These are phyloP conservation scores for Phoeniculus purpureus DNA, from an alignment of 2,797 vertebrate species.

Conservation along the genomic window DNA sequence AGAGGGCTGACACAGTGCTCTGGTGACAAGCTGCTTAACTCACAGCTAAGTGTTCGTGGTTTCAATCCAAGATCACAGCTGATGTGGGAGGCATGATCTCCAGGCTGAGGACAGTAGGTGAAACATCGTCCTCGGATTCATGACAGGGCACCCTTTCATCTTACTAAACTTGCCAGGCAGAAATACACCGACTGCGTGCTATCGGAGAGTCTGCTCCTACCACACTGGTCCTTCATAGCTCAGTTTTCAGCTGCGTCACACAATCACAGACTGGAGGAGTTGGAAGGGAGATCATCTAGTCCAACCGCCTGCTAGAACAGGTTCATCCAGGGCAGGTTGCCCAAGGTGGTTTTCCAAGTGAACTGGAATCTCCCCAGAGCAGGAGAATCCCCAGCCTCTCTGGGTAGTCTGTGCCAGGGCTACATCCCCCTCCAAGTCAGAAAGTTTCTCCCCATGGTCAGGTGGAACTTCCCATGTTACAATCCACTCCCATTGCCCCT, in stretches of 20 bases:
- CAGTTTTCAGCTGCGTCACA: not conserved
- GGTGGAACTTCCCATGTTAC: too few species aligned
- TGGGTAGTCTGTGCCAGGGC: too few species aligned
- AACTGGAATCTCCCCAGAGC: too few species aligned
- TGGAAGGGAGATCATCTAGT: too few species aligned
- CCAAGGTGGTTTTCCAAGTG: too few species aligned
- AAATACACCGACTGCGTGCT: not conserved
- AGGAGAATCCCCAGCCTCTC: too few species aligned
- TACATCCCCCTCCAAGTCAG: too few species aligned
- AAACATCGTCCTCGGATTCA: not conserved
- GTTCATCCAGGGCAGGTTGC: too few species aligned
- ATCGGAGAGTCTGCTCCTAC: not conserved
- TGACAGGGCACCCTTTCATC: not conserved
- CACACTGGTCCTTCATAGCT: not conserved
- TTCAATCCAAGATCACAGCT: constrained; percentile 12
- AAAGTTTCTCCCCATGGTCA: too few species aligned
- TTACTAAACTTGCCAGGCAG: not conserved
- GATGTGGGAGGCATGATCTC: not conserved
- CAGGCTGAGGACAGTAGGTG: not conserved
- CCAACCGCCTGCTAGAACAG: too few species aligned
- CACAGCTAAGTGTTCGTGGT: not conserved
- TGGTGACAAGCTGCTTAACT: constrained; percentile 62
- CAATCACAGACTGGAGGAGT: too few species aligned
- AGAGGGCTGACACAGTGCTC: constrained; percentile 54
- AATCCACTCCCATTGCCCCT: too few species aligned